These are phyloP conservation scores for Pygocentrus nattereri DNA, from an alignment of 2,797 vertebrate genomes.

Conservation along the genomic window DNA sequence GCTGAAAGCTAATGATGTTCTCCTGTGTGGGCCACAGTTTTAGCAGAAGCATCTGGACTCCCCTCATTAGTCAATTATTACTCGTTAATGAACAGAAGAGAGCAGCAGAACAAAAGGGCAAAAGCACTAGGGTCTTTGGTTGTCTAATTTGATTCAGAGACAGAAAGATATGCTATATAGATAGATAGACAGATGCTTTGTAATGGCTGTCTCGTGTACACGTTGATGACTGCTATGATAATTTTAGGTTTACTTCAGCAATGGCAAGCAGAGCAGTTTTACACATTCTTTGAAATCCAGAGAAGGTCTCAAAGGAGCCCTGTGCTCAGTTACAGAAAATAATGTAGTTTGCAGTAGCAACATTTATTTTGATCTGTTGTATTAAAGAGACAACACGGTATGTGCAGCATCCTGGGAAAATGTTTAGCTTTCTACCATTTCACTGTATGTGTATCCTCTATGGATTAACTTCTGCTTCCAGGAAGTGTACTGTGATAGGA, in stretches of 20 bases:
- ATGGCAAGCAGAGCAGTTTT: background rate
- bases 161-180: background rate
- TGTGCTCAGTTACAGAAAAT: background rate
- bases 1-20: constrained; percentile 5
- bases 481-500: background rate
- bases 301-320: background rate
- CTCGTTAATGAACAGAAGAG: background rate
- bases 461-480: constrained; percentile 13
- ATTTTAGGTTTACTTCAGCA: background rate
- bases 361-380: constrained; percentile 3
- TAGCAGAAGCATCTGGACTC: background rate
- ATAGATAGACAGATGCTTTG: background rate
- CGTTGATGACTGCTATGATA: background rate
- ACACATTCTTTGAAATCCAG: background rate
- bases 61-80: constrained; percentile 6
- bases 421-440: too few species aligned
- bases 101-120: background rate
- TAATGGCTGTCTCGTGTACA: background rate
- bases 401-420: background rate
- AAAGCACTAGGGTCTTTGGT: background rate
- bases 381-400: background rate
- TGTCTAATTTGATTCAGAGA: background rate
- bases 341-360: background rate
- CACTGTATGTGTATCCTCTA: background rate
- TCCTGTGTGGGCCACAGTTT: constrained; percentile 9